These are phyloP conservation scores for Drosophila limbata DNA, from an alignment of 2,888 invertebrate species.

Conservation along the genomic window DNA sequence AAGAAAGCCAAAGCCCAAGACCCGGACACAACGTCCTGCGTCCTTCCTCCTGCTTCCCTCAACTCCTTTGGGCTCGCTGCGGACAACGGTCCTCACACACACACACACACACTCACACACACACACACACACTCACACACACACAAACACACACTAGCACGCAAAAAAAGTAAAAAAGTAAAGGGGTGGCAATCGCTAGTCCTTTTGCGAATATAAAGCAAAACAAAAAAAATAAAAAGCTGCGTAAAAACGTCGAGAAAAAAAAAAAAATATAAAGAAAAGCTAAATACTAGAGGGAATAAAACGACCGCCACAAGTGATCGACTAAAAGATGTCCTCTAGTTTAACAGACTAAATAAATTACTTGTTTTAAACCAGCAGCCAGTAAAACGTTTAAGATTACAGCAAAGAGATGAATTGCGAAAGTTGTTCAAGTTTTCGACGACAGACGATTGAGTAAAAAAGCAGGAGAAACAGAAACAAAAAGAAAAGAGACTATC, in stretches of 20 bases:
- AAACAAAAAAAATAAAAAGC: slow-evolving; percentile 18
- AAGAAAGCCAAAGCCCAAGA: slow-evolving; percentile 48
- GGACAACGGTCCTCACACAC: slow-evolving; percentile 46
- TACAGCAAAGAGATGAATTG: background rate
- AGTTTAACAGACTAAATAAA: background rate
- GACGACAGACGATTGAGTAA: background rate
- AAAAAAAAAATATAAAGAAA: background rate
- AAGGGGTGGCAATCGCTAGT: slow-evolving; percentile 70
- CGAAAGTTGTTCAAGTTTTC: background rate
- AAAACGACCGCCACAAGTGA: background rate
- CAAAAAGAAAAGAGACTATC: background rate
- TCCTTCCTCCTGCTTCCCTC: slow-evolving; percentile 8
- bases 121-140: slow-evolving; percentile 1
- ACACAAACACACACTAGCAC: background rate
- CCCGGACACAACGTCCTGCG: slow-evolving; percentile 50
- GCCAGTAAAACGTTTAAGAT: slow-evolving; percentile 6
- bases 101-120: background rate
- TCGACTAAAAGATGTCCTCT: slow-evolving; percentile 1
- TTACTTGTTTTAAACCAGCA: background rate
- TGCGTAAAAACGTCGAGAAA: slow-evolving; percentile 20
- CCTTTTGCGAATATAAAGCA: slow-evolving; percentile 46
- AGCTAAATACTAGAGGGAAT: slow-evolving; percentile 1
- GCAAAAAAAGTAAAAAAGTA: slow-evolving; percentile 22
- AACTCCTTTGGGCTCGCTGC: slow-evolving; percentile 26
- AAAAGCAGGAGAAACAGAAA: background rate